Percentiles rank a stretch among this genome's conserved stretches.
Evolutionary conservation across 2,113 vertebrate genomes (phyloP).

Genomic region (Isurus oxyrinchus): DNA sequence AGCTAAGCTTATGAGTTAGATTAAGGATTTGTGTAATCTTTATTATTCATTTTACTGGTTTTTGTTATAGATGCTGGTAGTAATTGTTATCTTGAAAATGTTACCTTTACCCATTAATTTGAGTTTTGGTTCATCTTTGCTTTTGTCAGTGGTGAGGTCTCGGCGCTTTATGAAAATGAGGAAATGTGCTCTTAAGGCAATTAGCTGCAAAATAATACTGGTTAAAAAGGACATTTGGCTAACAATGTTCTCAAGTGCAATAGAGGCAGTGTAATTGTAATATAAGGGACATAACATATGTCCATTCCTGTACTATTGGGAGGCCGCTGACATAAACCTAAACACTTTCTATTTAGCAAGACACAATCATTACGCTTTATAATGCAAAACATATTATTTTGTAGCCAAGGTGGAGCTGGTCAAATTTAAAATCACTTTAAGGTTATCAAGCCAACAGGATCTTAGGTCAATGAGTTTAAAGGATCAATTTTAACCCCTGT

Average conservation of each 20-base stretch:
- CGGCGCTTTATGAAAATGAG: background rate
- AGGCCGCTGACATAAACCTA: background rate
- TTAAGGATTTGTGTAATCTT: background rate
- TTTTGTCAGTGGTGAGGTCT: background rate
- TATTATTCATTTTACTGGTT: background rate
- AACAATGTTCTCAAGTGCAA: background rate
- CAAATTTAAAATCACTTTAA: background rate
- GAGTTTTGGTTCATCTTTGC: background rate
- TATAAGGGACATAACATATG: background rate
- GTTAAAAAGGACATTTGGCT: too few relatives aligned
- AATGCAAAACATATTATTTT: background rate
- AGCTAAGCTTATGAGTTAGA: background rate
- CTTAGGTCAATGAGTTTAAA: background rate
- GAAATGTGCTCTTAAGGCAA: background rate
- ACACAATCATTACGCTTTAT: background rate
- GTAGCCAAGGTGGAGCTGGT: background rate
- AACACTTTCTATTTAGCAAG: background rate
- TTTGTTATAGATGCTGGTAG: background rate
- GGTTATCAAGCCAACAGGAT: background rate
- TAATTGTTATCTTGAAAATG: background rate
- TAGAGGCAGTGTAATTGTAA: background rate
- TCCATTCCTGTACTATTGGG: background rate
- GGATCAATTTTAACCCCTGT: background rate
- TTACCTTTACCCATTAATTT: background rate
- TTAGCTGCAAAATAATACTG: background rate